Conservation (phyloP, 2,113 vertebrate genomes). For the Phrynocephalus versicolor region DNA sequence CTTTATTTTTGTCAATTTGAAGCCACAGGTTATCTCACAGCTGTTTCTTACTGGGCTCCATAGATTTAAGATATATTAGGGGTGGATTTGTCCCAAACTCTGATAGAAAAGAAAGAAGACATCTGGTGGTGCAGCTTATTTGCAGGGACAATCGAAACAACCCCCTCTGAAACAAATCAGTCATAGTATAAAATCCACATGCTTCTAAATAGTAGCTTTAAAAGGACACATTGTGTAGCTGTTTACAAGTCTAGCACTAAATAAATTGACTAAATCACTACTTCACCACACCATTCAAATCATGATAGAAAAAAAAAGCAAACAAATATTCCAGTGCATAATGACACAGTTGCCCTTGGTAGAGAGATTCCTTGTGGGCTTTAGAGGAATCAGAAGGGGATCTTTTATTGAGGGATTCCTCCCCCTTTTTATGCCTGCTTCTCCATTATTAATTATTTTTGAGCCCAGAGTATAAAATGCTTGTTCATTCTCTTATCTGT, state of each 20-base stretch:
- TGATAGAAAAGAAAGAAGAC: no score
- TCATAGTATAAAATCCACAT: not conserved
- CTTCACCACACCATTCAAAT: not conserved
- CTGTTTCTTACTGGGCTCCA: no score
- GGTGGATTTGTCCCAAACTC: no score
- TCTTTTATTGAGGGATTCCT: conserved; percentile 7
- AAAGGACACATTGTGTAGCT: not conserved
- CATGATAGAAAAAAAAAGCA: not conserved
- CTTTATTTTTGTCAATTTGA: no score
- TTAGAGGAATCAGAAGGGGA: not conserved
- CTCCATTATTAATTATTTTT: not conserved
- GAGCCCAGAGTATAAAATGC: not conserved
- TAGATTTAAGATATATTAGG: no score
- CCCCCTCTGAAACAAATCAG: not conserved
- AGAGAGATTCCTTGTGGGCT: not conserved
- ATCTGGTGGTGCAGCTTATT: not conserved
- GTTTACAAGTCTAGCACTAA: not conserved
- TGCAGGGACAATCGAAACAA: no score
- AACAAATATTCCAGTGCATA: no score
- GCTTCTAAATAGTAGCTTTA: not conserved
- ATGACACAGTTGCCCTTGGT: not conserved
- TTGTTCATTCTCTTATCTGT: conserved; percentile 15
- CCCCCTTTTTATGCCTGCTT: not conserved
- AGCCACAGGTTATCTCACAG: no score
- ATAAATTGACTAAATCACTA: not conserved